Percentiles rank a stretch among this genome's conserved stretches.
Conservation (phyloP, 2,113 vertebrate species). For the Mastomys coucha region DNA sequence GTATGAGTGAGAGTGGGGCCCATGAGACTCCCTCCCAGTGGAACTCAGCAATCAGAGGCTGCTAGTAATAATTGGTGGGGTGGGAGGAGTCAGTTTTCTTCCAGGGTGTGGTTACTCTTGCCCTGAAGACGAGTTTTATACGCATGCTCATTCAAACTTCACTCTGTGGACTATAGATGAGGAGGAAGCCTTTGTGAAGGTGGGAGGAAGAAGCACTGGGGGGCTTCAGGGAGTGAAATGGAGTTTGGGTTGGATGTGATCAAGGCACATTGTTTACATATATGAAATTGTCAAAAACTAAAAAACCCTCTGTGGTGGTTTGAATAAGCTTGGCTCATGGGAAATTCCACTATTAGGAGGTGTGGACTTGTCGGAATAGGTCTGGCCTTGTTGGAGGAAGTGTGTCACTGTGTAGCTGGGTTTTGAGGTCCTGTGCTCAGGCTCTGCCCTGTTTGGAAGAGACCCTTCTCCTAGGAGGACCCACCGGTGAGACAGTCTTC, state of each 20-base stretch:
- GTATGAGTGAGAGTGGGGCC: background rate
- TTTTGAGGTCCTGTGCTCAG: too few relatives aligned
- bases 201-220: background rate
- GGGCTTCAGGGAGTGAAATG: background rate
- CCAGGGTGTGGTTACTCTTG: background rate
- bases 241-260: background rate
- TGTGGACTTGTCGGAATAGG: too few relatives aligned
- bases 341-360: too few relatives aligned
- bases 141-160: background rate
- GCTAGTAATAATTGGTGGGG: background rate
- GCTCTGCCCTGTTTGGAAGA: too few relatives aligned
- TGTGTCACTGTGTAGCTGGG: too few relatives aligned
- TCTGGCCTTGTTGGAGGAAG: too few relatives aligned
- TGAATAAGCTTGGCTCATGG: too few relatives aligned
- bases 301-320: too few relatives aligned
- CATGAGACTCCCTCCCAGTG: background rate
- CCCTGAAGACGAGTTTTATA: background rate
- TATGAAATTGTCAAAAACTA: background rate
- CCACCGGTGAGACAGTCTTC: too few relatives aligned
- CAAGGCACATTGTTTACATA: background rate
- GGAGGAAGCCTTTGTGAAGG: background rate
- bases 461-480: too few relatives aligned
- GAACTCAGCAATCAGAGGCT: background rate
- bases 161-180: background rate
- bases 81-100: background rate